Percentiles rank a stretch among this genome's conserved stretches.
phyloP scores from a whole-genome alignment of 2,797 vertebrate species.

The Oreochromis mossambicus region DNA sequence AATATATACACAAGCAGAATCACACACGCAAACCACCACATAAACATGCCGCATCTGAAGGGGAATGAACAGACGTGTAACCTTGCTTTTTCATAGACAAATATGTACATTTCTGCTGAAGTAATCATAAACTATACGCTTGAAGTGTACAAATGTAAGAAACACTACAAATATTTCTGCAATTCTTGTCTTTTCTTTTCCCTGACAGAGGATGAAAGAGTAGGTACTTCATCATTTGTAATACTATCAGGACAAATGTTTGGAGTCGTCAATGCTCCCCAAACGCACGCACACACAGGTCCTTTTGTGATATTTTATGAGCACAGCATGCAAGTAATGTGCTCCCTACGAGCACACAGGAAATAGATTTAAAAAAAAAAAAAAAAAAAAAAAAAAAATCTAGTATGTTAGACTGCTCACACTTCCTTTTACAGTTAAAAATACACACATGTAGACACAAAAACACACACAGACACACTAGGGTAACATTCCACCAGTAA shows the following conservation, averaged over 20 bases:
- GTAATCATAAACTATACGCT: not conserved
- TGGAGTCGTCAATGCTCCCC: not conserved
- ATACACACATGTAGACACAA: not conserved
- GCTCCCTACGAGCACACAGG: not conserved
- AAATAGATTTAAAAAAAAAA: not conserved
- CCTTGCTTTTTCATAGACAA: slow-evolving; percentile 3
- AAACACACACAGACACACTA: slow-evolving; percentile 15
- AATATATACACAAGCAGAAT: slow-evolving; percentile 2
- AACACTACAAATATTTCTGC: not conserved
- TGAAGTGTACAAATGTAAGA: not conserved
- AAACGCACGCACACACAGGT: not conserved
- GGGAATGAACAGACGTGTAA: not conserved
- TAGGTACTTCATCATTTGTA: not conserved
- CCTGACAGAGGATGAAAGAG: not conserved
- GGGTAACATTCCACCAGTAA: slow-evolving; percentile 66
- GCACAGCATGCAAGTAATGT: not conserved
- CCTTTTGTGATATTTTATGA: not conserved
- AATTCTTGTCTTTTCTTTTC: not conserved
- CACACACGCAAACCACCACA: not conserved
- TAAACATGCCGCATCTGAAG: slow-evolving; percentile 21
- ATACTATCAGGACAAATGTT: not conserved
- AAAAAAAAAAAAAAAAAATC: not conserved
- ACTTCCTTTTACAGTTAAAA: not conserved
- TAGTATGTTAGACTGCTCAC: not conserved
- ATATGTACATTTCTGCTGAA: slow-evolving; percentile 10